Percentiles rank a stretch among this genome's conserved stretches.
Conservation (phyloP, 53 echinoderm and acorn worm species). For the Zoroaster sp. region DNA sequence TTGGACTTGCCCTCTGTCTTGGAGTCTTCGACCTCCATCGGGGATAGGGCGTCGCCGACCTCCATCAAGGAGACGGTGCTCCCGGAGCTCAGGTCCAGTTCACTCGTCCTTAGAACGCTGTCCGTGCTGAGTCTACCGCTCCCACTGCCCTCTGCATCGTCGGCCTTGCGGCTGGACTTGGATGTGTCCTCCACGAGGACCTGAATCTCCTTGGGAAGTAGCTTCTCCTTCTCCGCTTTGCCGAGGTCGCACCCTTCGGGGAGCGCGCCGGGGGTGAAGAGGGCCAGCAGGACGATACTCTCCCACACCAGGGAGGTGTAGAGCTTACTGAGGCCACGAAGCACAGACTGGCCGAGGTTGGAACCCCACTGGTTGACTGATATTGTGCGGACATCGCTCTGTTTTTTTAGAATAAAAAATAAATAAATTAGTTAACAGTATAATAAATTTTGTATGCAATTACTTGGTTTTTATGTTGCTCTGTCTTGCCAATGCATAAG, state of each 20-base stretch:
- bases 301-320: conserved; percentile 99
- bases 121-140: neutral
- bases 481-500: too few species aligned
- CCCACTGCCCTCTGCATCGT: neutral
- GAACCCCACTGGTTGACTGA: conserved; percentile 99
- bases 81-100: conserved; percentile 24
- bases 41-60: conserved; percentile 82
- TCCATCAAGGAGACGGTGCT: conserved; percentile 75
- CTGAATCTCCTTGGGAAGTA: conserved; percentile 78
- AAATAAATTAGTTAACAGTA: neutral
- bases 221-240: conserved; percentile 89
- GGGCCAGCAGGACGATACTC: conserved; percentile 90
- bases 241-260: conserved; percentile 92
- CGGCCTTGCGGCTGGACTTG: conserved; percentile 28
- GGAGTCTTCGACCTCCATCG: conserved; percentile 94
- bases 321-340: conserved; percentile 88
- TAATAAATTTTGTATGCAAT: too few species aligned
- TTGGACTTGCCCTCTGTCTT: conserved; percentile 62
- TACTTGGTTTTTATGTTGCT: too few species aligned
- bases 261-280: conserved; percentile 94
- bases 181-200: conserved; percentile 47
- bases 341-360: conserved; percentile 87
- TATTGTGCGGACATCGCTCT: conserved; percentile 98
- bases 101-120: conserved; percentile 46
- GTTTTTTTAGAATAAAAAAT: neutral